Evolutionary conservation across 1,140 invertebrate genomes (phyloP).

Genomic region (Apis florea): DNA sequence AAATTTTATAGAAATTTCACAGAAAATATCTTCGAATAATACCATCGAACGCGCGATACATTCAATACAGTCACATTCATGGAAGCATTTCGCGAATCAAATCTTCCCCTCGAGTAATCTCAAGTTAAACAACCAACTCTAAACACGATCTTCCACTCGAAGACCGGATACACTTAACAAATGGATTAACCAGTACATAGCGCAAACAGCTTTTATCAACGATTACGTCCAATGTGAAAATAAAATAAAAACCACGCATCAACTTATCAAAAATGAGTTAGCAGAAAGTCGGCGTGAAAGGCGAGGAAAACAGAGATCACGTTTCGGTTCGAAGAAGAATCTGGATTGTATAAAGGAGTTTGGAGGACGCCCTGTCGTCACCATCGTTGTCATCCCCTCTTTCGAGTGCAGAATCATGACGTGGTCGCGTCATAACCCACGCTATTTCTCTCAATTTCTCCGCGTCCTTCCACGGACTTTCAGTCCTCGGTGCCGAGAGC

Average conservation of each 20-base stretch:
- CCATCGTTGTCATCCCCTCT: not conserved
- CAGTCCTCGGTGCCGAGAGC: constrained; percentile 31
- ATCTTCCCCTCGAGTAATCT: not conserved
- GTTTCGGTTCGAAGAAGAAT: not conserved
- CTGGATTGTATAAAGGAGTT: constrained; percentile 42
- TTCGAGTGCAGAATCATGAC: constrained; percentile 34
- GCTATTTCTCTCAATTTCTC: constrained; percentile 37
- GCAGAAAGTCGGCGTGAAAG: constrained; percentile 19
- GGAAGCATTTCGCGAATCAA: not conserved
- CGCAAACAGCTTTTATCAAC: not conserved
- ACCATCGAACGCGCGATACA: not conserved
- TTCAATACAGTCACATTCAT: not conserved
- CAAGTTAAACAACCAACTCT: constrained; percentile 1
- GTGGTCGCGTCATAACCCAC: constrained; percentile 43
- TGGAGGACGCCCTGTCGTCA: constrained; percentile 34
- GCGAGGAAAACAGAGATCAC: constrained; percentile 4
- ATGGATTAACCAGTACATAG: constrained; percentile 3
- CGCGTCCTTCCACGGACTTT: constrained; percentile 44
- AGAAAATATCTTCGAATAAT: not conserved
- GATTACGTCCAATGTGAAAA: constrained; percentile 4
- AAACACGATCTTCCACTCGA: not conserved
- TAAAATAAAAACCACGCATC: constrained; percentile 14
- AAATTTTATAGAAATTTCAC: no score
- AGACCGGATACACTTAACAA: not conserved
- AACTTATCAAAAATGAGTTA: no score